Percentiles rank a stretch among this genome's conserved stretches.
These are phyloP conservation scores for Pyrocephalus nanus DNA, from an alignment of 2,797 vertebrate species.

Conservation along the genomic window DNA sequence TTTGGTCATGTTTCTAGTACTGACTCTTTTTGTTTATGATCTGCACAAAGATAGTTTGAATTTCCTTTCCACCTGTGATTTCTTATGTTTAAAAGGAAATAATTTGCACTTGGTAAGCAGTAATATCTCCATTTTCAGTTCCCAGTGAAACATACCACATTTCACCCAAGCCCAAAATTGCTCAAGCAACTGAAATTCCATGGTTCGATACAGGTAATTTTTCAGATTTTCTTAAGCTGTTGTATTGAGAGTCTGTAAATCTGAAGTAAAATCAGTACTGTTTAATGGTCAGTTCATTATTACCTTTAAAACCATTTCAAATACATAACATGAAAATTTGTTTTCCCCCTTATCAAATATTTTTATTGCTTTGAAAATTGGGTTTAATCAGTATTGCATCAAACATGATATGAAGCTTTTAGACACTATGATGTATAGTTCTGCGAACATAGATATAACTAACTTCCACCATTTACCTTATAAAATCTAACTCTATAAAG, in stretches of 20 bases:
- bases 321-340: not conserved
- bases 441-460: not conserved
- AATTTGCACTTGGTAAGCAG: not conserved
- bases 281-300: not conserved
- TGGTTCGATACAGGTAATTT: slow-evolving; percentile 57
- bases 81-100: not conserved
- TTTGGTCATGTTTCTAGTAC: not conserved
- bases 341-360: not conserved
- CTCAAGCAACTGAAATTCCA: slow-evolving; percentile 58
- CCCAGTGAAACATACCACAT: slow-evolving; percentile 41
- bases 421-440: not conserved
- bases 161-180: slow-evolving; percentile 44
- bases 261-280: not conserved
- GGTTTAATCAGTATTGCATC: not conserved
- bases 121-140: slow-evolving; percentile 63
- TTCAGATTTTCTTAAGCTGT: not conserved
- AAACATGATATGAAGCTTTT: not conserved
- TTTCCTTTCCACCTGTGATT: not conserved
- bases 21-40: not conserved
- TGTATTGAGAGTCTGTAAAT: not conserved
- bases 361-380: not conserved
- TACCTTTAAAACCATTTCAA: not conserved
- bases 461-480: not conserved
- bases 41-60: not conserved
- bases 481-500: not conserved